Base-by-base conservation (phyloP, 2,797 vertebrate genomes). In the Bryconaethiops microstoma region DNA sequence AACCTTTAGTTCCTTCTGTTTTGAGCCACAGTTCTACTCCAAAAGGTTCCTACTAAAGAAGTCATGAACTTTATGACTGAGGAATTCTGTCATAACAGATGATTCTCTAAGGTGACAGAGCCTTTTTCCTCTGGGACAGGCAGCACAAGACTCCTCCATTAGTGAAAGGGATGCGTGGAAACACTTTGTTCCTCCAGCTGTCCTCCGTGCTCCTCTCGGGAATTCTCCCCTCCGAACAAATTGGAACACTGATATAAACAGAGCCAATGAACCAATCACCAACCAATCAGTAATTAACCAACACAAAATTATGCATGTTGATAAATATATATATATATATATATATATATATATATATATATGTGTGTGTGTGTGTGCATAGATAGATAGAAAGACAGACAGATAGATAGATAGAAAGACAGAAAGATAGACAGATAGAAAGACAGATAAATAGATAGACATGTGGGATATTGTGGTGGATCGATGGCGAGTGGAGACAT, bases 161-260 rank as follows among this genome's bases (percentile, higher is more conserved):
- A 82, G 59, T 54, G 64, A 65, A 69, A 39, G 17, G 29, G 62
- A 68, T 67, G 60, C 77, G 62, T 23, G 54, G 77, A 81, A 85
- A 87, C 79, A 78, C 83, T 87, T 79, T 75, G 70, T 81, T 81
- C 77, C 42, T 74, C 68, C 65, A 69, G 67, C 80, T 84, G 86
- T 80, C 48, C n/a, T 69, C 74, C 69, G 16, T 55, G 5, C 35
- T 23, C 64, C 77, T 67, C 52, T n/a, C 23, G 82, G 64, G 74
- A 77, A 80, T 80, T 67, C 57, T 79, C 39, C 5, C 19, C 23
- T 72, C 54, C 35, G 39, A 3, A 10, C 9, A 19, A 78, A 82
- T 70, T n/a, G 35, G 55, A 77, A 77, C 73, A 73, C 55, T 29
- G 64, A 79, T 77, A 68, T 72, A 65, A 65, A 73, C 25, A 5